Evolutionary conservation across 2,113 vertebrate species (phyloP).

Genomic region (Protomyctophum bolini): DNA sequence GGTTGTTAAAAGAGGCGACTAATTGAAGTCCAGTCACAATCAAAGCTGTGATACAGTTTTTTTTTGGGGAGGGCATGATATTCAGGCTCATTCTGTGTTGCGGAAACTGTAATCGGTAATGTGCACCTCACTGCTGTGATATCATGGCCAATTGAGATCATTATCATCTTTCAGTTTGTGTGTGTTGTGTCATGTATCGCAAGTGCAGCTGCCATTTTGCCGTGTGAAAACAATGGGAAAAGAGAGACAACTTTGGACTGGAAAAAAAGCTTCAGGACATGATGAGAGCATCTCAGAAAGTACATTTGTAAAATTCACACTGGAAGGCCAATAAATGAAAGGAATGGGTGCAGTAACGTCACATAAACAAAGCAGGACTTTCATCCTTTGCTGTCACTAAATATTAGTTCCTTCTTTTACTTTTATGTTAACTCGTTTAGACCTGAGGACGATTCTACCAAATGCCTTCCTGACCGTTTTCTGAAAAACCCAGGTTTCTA

Average conservation of each 20-base stretch:
- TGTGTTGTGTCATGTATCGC: slow-evolving; percentile 21
- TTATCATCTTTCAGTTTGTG: slow-evolving; percentile 40
- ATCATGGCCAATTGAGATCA: slow-evolving; percentile 53
- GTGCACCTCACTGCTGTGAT: slow-evolving; percentile 33
- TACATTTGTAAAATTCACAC: background rate
- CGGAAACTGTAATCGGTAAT: slow-evolving; percentile 39
- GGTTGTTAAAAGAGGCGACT: slow-evolving; percentile 24
- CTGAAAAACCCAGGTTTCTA: no score
- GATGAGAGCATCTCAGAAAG: background rate
- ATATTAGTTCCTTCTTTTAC: slow-evolving; percentile 1
- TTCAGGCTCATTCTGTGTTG: slow-evolving; percentile 21
- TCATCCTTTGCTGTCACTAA: slow-evolving; percentile 8
- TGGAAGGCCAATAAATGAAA: slow-evolving; percentile 16
- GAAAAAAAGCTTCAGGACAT: slow-evolving; percentile 1
- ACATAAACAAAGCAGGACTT: background rate
- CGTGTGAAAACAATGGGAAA: background rate
- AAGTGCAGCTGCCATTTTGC: slow-evolving; percentile 21
- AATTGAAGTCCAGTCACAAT: slow-evolving; percentile 53
- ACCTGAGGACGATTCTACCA: no score
- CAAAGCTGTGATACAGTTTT: slow-evolving; percentile 17
- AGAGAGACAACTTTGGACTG: background rate
- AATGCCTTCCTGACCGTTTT: no score
- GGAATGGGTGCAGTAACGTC: background rate
- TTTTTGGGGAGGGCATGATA: slow-evolving; percentile 20
- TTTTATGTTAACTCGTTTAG: background rate